These are phyloP conservation scores for Chrysopa pallens DNA, from an alignment of 1,140 invertebrate genomes.

Conservation along the genomic window DNA sequence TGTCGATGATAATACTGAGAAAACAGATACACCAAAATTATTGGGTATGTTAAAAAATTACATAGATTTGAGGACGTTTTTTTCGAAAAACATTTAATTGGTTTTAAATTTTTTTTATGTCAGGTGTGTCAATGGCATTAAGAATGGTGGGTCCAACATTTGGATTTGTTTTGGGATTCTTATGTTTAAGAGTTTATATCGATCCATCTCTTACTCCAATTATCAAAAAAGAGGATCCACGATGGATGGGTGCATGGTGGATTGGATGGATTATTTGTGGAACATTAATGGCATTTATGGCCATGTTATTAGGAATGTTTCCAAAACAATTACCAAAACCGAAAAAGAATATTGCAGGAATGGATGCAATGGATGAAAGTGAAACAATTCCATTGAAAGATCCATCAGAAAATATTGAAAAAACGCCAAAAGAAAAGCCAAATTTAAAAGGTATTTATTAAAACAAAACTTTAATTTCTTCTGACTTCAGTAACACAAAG, in stretches of 20 bases:
- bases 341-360: slow-evolving; percentile 4
- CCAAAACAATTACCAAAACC: slow-evolving; percentile 29
- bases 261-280: slow-evolving; percentile 42
- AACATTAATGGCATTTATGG: slow-evolving; percentile 32
- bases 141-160: slow-evolving; percentile 34
- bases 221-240: slow-evolving; percentile 38
- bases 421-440: too few species aligned
- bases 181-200: slow-evolving; percentile 40
- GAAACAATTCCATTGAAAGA: neutral
- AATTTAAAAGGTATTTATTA: too few species aligned
- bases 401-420: too few species aligned
- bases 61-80: neutral
- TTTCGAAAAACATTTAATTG: neutral
- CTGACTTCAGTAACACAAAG: too few species aligned
- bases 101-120: slow-evolving; percentile 4
- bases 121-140: slow-evolving; percentile 41
- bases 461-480: too few species aligned
- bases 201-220: slow-evolving; percentile 39
- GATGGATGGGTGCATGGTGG: slow-evolving; percentile 59
- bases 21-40: slow-evolving; percentile 42
- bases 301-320: slow-evolving; percentile 37
- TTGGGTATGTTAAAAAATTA: slow-evolving; percentile 30
- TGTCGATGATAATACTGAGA: slow-evolving; percentile 49
- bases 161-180: slow-evolving; percentile 33
- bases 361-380: neutral